Evolutionary conservation across 2,888 invertebrate genomes (phyloP).

Genomic region (Priocnemis perturbator): DNA sequence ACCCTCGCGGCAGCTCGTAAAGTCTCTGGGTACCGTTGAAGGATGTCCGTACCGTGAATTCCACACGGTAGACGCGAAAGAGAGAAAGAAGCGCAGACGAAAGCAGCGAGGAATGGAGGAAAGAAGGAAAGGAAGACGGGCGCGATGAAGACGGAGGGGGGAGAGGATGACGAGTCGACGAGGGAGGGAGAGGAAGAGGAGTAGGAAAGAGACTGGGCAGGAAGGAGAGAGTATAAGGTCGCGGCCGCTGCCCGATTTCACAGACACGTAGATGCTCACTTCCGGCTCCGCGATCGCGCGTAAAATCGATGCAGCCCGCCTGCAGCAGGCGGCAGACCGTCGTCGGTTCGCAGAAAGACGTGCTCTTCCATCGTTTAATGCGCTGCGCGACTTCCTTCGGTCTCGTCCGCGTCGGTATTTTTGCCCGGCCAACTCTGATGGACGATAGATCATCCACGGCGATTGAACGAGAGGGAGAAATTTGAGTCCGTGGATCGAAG

Average conservation of each 20-base stretch:
- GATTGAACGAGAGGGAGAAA: neutral
- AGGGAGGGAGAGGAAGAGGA: too few relatives aligned
- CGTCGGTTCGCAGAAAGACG: slow-evolving; percentile 9
- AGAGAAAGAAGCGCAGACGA: too few relatives aligned
- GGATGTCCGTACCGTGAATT: too few relatives aligned
- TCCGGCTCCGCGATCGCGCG: slow-evolving; percentile 47
- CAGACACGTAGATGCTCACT: slow-evolving; percentile 27
- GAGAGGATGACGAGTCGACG: too few relatives aligned
- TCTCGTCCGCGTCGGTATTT: neutral
- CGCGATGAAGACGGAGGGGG: too few relatives aligned
- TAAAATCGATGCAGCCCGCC: slow-evolving; percentile 41
- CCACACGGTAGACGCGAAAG: too few relatives aligned
- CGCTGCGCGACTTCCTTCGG: slow-evolving; percentile 15
- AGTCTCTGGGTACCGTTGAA: too few relatives aligned
- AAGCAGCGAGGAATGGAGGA: too few relatives aligned
- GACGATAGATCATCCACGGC: neutral
- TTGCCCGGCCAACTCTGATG: neutral
- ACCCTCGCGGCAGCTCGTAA: too few relatives aligned
- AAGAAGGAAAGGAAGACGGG: too few relatives aligned
- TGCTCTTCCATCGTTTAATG: slow-evolving; percentile 2
- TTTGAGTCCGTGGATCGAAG: too few relatives aligned
- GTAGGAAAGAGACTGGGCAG: neutral
- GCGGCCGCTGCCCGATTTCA: slow-evolving; percentile 20
- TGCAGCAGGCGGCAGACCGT: neutral
- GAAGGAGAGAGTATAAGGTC: slow-evolving; percentile 6